Conservation (phyloP, 2,113 vertebrate genomes). For the Gambusia affinis region DNA sequence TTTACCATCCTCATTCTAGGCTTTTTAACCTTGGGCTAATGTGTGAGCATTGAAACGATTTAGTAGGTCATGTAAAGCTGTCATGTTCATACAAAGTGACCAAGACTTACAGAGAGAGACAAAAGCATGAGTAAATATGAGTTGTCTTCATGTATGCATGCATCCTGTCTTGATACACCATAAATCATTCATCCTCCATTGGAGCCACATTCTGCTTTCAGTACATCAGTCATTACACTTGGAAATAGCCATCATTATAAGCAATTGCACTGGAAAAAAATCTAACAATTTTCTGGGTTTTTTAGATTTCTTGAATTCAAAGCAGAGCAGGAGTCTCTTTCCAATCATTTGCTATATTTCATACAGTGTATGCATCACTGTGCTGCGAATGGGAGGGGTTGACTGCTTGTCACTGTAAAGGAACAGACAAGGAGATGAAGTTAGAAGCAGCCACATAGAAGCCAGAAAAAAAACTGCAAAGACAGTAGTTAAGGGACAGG, state of each 20-base stretch:
- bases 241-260: constrained; percentile 29
- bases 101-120: constrained; percentile 18
- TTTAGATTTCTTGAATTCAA: constrained; percentile 33
- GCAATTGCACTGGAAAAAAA: constrained; percentile 2
- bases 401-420: constrained; percentile 40
- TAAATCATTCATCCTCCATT: constrained; percentile 15
- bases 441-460: constrained; percentile 4
- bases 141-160: neutral
- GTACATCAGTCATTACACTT: constrained; percentile 30
- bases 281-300: constrained; percentile 43
- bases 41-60: constrained; percentile 56
- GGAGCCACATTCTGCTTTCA: constrained; percentile 17
- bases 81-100: constrained; percentile 36
- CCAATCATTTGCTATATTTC: neutral
- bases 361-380: neutral
- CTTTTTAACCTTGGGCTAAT: constrained; percentile 60
- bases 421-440: constrained; percentile 21
- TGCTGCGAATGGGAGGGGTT: constrained; percentile 33
- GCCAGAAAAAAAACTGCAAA: constrained; percentile 24
- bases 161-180: neutral
- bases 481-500: constrained; percentile 12
- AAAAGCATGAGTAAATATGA: constrained; percentile 3
- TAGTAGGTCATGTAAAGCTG: constrained; percentile 56
- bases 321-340: constrained; percentile 12
- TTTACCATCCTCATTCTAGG: constrained; percentile 32